Evolutionary conservation across 1,140 invertebrate species (phyloP).

Genomic region (Ephestia elutella): DNA sequence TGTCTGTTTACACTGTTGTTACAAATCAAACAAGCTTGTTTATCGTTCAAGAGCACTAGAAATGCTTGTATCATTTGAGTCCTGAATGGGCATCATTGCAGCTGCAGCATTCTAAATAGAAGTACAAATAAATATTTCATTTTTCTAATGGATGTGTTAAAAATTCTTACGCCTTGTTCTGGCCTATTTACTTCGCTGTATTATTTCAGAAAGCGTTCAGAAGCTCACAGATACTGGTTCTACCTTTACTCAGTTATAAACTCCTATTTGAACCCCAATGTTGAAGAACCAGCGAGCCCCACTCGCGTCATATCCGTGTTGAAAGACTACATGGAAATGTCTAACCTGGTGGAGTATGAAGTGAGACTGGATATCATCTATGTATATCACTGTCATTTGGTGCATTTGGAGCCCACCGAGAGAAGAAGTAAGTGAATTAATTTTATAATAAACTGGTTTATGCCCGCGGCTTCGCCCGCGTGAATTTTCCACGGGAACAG

Average conservation of each 20-base stretch:
- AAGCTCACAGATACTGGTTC: constrained; percentile 92
- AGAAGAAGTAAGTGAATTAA: constrained; percentile 49
- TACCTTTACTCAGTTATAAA: constrained; percentile 85
- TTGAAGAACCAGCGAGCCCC: constrained; percentile 21
- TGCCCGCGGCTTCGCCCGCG: too few relatives aligned
- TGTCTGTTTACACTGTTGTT: too few relatives aligned
- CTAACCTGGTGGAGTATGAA: constrained; percentile 88
- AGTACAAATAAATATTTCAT: too few relatives aligned
- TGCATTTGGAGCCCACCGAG: constrained; percentile 68
- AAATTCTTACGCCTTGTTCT: too few relatives aligned
- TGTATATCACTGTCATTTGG: constrained; percentile 84
- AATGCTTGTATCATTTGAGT: too few relatives aligned
- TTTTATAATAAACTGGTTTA: too few relatives aligned
- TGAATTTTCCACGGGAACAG: too few relatives aligned
- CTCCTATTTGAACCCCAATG: constrained; percentile 38
- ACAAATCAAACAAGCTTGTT: too few relatives aligned
- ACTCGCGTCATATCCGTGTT: constrained; percentile 75
- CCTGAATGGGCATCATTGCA: too few relatives aligned
- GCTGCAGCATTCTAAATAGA: too few relatives aligned
- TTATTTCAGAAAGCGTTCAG: constrained; percentile 74
- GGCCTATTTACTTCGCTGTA: neutral
- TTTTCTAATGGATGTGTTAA: too few relatives aligned
- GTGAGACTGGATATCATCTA: constrained; percentile 85
- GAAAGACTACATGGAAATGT: constrained; percentile 89
- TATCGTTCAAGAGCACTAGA: too few relatives aligned